These are phyloP conservation scores for Pediacus dermestoides DNA, from an alignment of 2,888 invertebrate species.

Conservation along the genomic window DNA sequence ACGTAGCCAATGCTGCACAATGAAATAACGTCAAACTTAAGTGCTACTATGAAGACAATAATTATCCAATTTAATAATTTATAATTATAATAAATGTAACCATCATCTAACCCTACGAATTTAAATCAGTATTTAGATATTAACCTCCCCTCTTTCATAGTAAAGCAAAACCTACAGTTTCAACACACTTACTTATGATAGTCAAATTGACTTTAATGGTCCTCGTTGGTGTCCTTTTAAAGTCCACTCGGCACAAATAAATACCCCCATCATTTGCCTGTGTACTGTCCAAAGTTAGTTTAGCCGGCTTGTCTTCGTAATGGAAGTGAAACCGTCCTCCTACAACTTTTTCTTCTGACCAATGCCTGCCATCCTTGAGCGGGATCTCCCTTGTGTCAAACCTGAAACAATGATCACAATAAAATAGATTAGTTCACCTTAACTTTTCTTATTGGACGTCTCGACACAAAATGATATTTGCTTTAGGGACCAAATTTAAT, in stretches of 20 bases:
- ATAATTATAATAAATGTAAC: conserved; percentile 12
- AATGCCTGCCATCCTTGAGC: conserved; percentile 72
- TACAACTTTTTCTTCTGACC: conserved; percentile 73
- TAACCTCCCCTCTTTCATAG: no score
- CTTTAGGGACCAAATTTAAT: no score
- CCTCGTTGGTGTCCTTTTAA: conserved; percentile 83
- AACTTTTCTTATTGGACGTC: not conserved
- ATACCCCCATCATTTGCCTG: conserved; percentile 73
- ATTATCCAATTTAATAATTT: conserved; percentile 17
- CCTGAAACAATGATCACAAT: conserved; percentile 51
- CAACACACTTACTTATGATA: conserved; percentile 79
- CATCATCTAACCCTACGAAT: no score
- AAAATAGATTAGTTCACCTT: conserved; percentile 5
- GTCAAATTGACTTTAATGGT: conserved; percentile 85
- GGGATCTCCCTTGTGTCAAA: conserved; percentile 71
- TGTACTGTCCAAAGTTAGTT: conserved; percentile 71
- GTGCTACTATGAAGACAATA: conserved; percentile 14
- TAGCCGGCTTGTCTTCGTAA: conserved; percentile 70
- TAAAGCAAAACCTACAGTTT: no score
- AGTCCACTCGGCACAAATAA: conserved; percentile 86
- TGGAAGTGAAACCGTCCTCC: conserved; percentile 75
- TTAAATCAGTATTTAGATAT: no score
- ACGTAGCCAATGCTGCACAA: conserved; percentile 21
- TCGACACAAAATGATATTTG: not conserved
- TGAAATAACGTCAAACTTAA: conserved; percentile 23